Percentiles rank a stretch among this genome's conserved stretches.
Conservation (phyloP, 2,797 vertebrate genomes). For the Phrynocephalus forsythii region DNA sequence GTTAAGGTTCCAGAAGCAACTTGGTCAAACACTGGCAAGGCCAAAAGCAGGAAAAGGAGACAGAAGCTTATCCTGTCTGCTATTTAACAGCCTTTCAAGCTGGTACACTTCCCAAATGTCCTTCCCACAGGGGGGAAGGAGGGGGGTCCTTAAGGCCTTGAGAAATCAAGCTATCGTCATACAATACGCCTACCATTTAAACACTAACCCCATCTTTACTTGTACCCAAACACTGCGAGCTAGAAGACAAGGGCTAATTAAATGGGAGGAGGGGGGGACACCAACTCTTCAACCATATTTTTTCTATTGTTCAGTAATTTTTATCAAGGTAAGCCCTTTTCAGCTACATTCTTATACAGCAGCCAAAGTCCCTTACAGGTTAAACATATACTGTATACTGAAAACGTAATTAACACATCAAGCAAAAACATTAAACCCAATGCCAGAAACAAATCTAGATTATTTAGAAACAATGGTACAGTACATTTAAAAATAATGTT, state of each 20-base stretch:
- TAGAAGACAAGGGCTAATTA: neutral
- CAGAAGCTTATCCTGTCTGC: neutral
- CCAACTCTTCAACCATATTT: neutral
- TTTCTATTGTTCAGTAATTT: neutral
- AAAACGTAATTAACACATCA: constrained; percentile 1
- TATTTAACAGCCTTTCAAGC: neutral
- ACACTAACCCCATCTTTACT: neutral
- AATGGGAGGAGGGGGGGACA: neutral
- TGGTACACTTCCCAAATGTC: neutral
- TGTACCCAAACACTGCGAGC: neutral
- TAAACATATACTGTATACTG: neutral
- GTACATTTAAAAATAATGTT: constrained; percentile 6
- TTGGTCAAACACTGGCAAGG: neutral
- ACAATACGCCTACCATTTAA: neutral
- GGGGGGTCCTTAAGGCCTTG: neutral
- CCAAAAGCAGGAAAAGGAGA: neutral
- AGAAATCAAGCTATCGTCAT: neutral
- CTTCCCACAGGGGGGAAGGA: neutral
- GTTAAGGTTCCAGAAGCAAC: neutral
- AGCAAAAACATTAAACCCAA: neutral
- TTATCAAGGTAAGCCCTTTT: neutral
- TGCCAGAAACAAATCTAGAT: constrained; percentile 7
- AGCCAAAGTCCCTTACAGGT: neutral
- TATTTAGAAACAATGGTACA: constrained; percentile 9
- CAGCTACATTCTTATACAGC: neutral